Base-by-base conservation (phyloP, 2,888 invertebrate genomes). In the Aspidiotus rigidus region DNA sequence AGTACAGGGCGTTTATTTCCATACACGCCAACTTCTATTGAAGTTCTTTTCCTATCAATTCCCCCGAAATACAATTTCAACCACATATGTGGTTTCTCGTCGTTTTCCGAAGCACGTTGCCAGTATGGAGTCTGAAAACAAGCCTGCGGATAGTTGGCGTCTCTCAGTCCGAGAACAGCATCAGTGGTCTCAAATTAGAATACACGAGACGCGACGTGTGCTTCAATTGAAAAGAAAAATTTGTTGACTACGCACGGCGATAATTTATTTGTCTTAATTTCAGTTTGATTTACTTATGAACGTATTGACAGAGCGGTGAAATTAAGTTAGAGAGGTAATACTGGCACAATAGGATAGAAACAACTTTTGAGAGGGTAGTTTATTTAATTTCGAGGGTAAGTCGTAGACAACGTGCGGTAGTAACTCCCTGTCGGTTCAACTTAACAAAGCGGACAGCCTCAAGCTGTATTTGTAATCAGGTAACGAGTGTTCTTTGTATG, bases 381-480 rank as follows among this genome's bases (percentile, higher is more conserved):
- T 66, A 49, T 66, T 66, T 59, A 66, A 66, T 66, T 66, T 66
- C 42, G n/a, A 41, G 66, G 66, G 59, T 66, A 59, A 59, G 56
- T 66, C 28, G 59, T 59, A 66, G 59, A 66, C 42, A 66, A 59
- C 66, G 59, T 66, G 44, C 66, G 57, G 66, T 57, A 56, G 66
- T 44, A 66, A 66, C 66, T 66, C 66, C 66, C 66, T 57, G 55
- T 66, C 56, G 66, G 66, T 66, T 66, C 59, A 49, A n/a, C 59
- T 42, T 57, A 66, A 66, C 66, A 66, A 66, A 66, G 42, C 66
- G 44, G n/a, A 66, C 28, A 59, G 66, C 66, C 66, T 66, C 9
- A 28, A 44, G 66, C 59, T 66, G 56, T 42, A 60, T 66, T 66
- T 57, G 57, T 66, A 66, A 66, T 66, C 66, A 66, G 66, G 66